Percentiles rank a stretch among this genome's conserved stretches.
Evolutionary conservation across 2,797 vertebrate genomes (phyloP).

Genomic region (Borostomias antarcticus): DNA sequence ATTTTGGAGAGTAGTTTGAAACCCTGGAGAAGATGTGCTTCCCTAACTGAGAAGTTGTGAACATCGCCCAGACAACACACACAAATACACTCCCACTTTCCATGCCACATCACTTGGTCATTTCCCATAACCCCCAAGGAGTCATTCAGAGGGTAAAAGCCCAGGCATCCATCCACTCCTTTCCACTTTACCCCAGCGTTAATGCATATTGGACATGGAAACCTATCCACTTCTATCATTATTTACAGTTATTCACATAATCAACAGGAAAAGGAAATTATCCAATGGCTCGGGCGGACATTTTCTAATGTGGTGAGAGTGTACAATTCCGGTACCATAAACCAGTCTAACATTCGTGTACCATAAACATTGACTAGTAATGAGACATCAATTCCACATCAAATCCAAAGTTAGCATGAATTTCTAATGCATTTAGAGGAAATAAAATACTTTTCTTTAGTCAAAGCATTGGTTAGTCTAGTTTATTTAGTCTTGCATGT

Average conservation of each 20-base stretch:
- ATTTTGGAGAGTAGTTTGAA: slow-evolving; percentile 2
- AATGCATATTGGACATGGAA: slow-evolving; percentile 50
- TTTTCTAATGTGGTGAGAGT: slow-evolving; percentile 55
- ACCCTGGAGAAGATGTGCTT: background rate
- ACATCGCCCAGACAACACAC: slow-evolving; percentile 9
- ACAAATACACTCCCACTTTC: slow-evolving; percentile 35
- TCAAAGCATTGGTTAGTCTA: too few relatives aligned
- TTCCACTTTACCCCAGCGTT: slow-evolving; percentile 56
- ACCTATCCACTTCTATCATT: slow-evolving; percentile 62
- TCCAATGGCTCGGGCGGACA: slow-evolving; percentile 36
- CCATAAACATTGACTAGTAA: too few relatives aligned
- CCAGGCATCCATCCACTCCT: slow-evolving; percentile 52
- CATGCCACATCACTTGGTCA: slow-evolving; percentile 40
- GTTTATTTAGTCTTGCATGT: too few relatives aligned
- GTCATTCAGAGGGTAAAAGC: slow-evolving; percentile 58
- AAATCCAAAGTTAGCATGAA: too few relatives aligned
- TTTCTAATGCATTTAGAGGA: too few relatives aligned
- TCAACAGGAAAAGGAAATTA: slow-evolving; percentile 67
- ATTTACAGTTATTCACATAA: slow-evolving; percentile 70
- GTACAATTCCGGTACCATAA: too few relatives aligned
- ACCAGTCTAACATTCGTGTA: too few relatives aligned
- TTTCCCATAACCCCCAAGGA: slow-evolving; percentile 43
- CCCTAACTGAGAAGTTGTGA: slow-evolving; percentile 4
- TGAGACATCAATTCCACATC: too few relatives aligned
- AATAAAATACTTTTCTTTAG: too few relatives aligned